Evolutionary conservation across 1,140 invertebrate species (phyloP).

Genomic region (Muscidifurax raptorellus): DNA sequence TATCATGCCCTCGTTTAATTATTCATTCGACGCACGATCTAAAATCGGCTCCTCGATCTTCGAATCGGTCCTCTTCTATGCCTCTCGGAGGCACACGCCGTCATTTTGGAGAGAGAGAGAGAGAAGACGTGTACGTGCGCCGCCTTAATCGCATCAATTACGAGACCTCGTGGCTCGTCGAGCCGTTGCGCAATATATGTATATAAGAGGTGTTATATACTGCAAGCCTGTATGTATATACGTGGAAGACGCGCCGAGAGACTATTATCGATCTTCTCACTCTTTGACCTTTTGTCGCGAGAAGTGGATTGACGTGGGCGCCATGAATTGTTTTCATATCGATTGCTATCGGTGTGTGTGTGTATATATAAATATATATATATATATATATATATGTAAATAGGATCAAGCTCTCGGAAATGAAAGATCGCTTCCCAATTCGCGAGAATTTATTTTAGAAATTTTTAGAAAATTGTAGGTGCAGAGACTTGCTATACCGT

Average conservation of each 20-base stretch:
- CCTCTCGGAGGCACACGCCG: not conserved
- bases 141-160: constrained; percentile 33
- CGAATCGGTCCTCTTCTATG: not conserved
- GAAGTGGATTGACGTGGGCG: not conserved
- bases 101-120: not conserved
- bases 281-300: not conserved
- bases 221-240: not conserved
- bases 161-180: not conserved
- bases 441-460: too few relatives aligned
- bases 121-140: constrained; percentile 3
- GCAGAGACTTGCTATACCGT: too few relatives aligned
- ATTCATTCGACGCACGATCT: not conserved
- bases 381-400: too few relatives aligned
- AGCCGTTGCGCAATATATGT: not conserved
- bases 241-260: not conserved
- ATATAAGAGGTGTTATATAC: too few relatives aligned
- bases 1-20: not conserved
- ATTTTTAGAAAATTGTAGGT: too few relatives aligned
- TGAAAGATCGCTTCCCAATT: too few relatives aligned
- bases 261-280: not conserved
- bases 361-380: too few relatives aligned
- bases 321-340: not conserved
- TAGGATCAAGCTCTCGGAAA: too few relatives aligned
- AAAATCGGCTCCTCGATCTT: not conserved
- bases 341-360: not conserved